Evolutionary conservation across 2,888 invertebrate genomes (phyloP), one percentile per base, ranked within the genome.

Genomic region (Corbicula japonica): DNA sequence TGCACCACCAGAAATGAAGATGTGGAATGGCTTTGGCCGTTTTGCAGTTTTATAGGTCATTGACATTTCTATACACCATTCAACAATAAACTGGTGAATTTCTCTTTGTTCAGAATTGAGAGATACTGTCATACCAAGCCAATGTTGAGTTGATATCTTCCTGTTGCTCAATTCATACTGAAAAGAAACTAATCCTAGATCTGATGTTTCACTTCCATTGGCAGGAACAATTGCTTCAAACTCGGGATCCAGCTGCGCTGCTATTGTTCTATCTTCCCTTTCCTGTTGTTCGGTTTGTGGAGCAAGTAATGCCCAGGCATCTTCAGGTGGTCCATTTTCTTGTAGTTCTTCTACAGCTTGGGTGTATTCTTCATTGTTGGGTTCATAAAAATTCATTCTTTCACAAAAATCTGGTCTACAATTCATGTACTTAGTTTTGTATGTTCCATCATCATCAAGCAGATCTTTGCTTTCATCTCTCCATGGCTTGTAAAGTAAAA

Each of bases 341-440:
- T 32, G 12, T 1, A 69, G 28, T 18, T 52, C 23, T 65, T 50
- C 2, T 8, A 34, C 46, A 23, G 65, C 65, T 4, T 21, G 6
- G 23, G 5, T 70, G 4, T 70, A 75, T 35, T 78, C 78, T 41
- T 65, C 63, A 38, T 74, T 75, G 44, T 78, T 79, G 8, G 82
- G 78, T 56, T 78, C 82, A 79, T 72, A 69, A n/a, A n/a, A n/a
- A n/a, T n/a, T n/a, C n/a, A n/a, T n/a, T n/a, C n/a, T n/a, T n/a
- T n/a, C n/a, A n/a, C n/a, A n/a, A n/a, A 50, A 4, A 2, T 50
- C 2, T 4, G 23, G 6, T 6, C 10, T 26, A 26, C 4, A 3
- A 10, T 50, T 15, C 15, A 10, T 3, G 28, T 10, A 50, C 15
- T 50, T 50, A n/a, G 50, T 50, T 15, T 50, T 50, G 50, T 50